These are phyloP conservation scores for Eudasyphora cyanicolor DNA, from an alignment of 2,888 invertebrate genomes.

Conservation along the genomic window DNA sequence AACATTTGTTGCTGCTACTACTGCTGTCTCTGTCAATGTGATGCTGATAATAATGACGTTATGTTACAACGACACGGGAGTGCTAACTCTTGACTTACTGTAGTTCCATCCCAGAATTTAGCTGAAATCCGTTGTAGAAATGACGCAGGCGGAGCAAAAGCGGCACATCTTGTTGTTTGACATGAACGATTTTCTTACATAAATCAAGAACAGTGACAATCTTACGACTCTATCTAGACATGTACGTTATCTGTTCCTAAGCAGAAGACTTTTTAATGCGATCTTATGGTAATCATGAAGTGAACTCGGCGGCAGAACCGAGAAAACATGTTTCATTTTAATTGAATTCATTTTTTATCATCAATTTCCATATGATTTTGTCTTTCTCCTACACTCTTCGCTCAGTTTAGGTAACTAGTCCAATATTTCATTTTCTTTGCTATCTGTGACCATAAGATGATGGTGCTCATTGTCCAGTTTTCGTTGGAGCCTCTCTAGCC, in stretches of 20 bases:
- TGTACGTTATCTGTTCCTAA: neutral
- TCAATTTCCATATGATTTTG: constrained; percentile 12
- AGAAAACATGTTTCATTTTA: constrained; percentile 27
- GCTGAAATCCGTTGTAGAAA: neutral
- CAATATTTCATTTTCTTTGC: neutral
- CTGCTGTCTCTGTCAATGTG: neutral
- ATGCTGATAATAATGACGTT: neutral
- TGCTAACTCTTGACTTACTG: neutral
- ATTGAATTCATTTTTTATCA: constrained; percentile 35
- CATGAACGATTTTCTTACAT: neutral
- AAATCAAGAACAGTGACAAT: constrained; percentile 15
- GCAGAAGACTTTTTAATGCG: constrained; percentile 19
- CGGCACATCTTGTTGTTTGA: constrained; percentile 4
- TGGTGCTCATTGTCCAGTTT: neutral
- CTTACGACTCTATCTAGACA: neutral
- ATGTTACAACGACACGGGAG: neutral
- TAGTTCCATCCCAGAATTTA: neutral
- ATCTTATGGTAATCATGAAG: constrained; percentile 32
- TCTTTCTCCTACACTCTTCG: neutral
- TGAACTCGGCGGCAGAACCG: neutral
- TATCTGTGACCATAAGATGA: neutral
- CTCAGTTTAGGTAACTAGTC: neutral
- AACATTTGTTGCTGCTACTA: neutral
- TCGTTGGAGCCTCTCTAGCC: neutral
- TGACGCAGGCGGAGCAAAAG: neutral